A percentile compares a stretch with the other conserved stretches of the same genome.
Evolutionary conservation across 2,797 vertebrate genomes (phyloP).

Genomic region (Setipinna tenuifilis): DNA sequence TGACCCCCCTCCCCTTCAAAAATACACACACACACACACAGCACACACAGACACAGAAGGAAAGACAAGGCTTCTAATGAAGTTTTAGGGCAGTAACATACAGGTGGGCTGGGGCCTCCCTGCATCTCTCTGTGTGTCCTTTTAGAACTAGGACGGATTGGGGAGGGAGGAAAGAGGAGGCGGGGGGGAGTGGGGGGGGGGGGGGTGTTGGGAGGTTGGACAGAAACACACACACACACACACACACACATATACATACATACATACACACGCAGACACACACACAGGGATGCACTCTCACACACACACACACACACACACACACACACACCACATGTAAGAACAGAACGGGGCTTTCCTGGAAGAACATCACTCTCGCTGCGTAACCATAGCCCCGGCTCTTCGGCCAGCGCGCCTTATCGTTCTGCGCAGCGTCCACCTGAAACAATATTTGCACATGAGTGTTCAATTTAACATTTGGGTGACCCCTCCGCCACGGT

Average conservation of each 20-base stretch:
- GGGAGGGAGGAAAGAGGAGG: background rate
- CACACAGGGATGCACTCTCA: background rate
- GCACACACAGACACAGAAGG: too few species aligned
- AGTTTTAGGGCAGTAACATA: background rate
- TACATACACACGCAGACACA: background rate
- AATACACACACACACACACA: constrained; percentile 23
- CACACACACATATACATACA: constrained; percentile 45
- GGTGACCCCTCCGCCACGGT: constrained; percentile 77
- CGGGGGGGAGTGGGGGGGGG: background rate
- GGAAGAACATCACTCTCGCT: constrained; percentile 77
- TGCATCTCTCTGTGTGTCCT: background rate
- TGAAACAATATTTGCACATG: constrained; percentile 85
- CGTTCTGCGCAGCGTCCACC: constrained; percentile 77
- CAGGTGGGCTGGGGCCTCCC: background rate
- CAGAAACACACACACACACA: background rate
- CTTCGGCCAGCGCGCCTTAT: constrained; percentile 71
- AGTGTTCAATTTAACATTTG: constrained; percentile 83
- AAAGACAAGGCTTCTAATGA: background rate
- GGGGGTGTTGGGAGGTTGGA: constrained; percentile 14
- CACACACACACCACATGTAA: constrained; percentile 48
- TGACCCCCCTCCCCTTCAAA: constrained; percentile 14
- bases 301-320: background rate
- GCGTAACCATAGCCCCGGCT: constrained; percentile 64
- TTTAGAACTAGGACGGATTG: constrained; percentile 38
- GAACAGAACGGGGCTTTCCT: constrained; percentile 71